phyloP scores from a whole-genome alignment of 2,113 vertebrate species.

The Ameiurus melas region DNA sequence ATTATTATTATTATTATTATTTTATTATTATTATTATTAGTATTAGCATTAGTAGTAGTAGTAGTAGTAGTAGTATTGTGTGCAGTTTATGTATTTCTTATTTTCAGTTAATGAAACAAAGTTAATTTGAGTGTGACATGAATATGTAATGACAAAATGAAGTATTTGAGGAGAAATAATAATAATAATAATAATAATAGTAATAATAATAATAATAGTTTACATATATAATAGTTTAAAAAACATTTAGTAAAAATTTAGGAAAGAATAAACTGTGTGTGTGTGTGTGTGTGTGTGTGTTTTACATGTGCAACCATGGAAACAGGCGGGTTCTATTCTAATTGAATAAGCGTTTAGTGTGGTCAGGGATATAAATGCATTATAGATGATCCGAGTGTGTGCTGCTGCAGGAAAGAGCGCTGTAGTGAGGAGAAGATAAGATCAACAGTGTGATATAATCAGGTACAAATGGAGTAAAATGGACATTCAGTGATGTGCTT shows the following conservation, averaged over 20 bases:
- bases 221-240: too few relatives aligned
- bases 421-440: neutral
- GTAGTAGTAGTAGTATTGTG: too few relatives aligned
- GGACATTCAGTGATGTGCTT: neutral
- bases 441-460: neutral
- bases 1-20: neutral
- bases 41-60: too few relatives aligned
- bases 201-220: too few relatives aligned
- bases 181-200: too few relatives aligned
- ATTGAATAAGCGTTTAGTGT: neutral
- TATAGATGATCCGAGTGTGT: neutral
- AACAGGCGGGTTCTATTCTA: neutral
- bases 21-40: too few relatives aligned
- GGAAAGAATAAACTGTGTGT: neutral
- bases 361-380: neutral
- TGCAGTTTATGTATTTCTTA: too few relatives aligned
- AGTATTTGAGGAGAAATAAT: too few relatives aligned
- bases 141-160: too few relatives aligned
- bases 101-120: too few relatives aligned
- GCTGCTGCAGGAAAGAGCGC: neutral
- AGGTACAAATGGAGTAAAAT: neutral
- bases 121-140: too few relatives aligned
- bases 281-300: neutral
- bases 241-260: too few relatives aligned
- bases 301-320: neutral